These are phyloP conservation scores for Cotesia typhae DNA, from an alignment of 1,140 invertebrate genomes.

Conservation along the genomic window DNA sequence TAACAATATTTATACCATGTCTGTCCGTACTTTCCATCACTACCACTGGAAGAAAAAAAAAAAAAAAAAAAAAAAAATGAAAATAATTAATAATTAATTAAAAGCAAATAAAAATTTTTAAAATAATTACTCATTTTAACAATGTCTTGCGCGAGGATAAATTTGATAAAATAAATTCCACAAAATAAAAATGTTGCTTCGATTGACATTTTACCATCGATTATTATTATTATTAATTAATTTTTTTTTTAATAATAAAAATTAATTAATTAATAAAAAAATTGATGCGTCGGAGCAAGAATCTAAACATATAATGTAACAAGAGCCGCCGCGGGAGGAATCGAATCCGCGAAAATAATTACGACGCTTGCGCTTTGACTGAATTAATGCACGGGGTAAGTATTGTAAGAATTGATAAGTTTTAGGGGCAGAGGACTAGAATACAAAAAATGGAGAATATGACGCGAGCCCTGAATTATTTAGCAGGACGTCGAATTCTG, in stretches of 20 bases:
- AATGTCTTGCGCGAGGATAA: not conserved
- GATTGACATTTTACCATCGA: not conserved
- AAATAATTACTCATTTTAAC: constrained; percentile 13
- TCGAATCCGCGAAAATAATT: not conserved
- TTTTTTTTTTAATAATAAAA: not conserved
- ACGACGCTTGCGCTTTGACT: too few relatives aligned
- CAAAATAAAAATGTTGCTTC: too few relatives aligned
- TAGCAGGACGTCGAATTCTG: too few relatives aligned
- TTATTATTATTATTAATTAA: not conserved
- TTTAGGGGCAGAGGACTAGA: too few relatives aligned
- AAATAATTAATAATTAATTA: constrained; percentile 17
- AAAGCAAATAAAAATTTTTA: not conserved
- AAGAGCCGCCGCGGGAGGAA: too few relatives aligned
- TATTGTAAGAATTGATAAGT: too few relatives aligned
- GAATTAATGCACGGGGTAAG: not conserved
- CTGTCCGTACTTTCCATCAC: constrained; percentile 54
- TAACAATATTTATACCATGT: constrained; percentile 46
- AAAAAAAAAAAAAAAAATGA: constrained; percentile 11
- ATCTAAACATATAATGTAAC: too few relatives aligned
- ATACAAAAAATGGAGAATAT: too few relatives aligned
- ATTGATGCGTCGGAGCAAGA: not conserved
- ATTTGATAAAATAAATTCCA: not conserved
- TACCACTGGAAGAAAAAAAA: constrained; percentile 46
- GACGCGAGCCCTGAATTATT: too few relatives aligned
- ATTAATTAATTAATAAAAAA: not conserved